Evolutionary conservation across 2,888 invertebrate species (phyloP).

Genomic region (Suillia variegata): DNA sequence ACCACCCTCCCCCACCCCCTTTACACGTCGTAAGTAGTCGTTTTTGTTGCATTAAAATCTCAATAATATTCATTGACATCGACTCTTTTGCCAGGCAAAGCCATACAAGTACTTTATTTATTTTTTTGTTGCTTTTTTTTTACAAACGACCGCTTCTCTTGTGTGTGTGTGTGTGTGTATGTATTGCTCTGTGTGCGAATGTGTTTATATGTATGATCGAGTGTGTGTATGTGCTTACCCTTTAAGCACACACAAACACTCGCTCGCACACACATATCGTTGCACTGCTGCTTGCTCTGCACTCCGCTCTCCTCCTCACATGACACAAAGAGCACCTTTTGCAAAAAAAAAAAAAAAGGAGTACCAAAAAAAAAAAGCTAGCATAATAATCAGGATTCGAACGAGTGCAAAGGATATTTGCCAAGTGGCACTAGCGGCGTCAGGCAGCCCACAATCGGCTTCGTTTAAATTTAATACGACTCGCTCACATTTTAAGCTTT

Average conservation of each 20-base stretch:
- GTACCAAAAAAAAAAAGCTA: no score
- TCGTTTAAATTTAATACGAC: neutral
- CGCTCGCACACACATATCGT: neutral
- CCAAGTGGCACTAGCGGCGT: neutral
- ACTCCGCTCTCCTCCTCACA: neutral
- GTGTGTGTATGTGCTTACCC: neutral
- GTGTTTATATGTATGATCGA: neutral
- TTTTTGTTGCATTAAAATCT: neutral
- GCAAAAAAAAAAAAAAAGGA: neutral
- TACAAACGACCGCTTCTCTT: neutral
- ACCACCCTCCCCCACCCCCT: no score
- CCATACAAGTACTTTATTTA: neutral
- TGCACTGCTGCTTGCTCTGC: neutral
- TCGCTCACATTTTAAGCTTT: slow-evolving; percentile 1
- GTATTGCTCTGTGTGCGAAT: neutral
- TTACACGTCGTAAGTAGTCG: no score
- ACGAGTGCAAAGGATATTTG: neutral
- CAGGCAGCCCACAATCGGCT: neutral
- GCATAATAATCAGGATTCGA: neutral
- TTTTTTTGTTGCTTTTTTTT: neutral
- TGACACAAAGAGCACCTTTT: neutral
- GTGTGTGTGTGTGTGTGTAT: neutral
- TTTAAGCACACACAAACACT: neutral
- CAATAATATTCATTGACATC: slow-evolving; percentile 2
- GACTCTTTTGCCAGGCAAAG: neutral